A percentile compares a stretch with the other conserved stretches of the same genome.
Evolutionary conservation across 2,113 vertebrate genomes (phyloP).

Genomic region (Calidris pygmaea): DNA sequence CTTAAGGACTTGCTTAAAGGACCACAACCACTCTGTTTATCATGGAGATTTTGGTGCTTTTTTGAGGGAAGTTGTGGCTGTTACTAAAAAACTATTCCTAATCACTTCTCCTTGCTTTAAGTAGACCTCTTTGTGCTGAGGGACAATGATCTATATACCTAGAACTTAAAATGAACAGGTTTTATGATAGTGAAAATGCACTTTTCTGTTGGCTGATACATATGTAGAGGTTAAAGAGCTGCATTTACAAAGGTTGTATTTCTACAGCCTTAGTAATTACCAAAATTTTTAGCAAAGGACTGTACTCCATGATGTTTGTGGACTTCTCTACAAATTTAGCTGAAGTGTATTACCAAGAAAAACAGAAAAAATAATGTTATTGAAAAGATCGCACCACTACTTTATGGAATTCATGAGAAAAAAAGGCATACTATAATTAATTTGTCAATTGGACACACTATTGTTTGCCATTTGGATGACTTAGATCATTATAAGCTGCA

Average conservation of each 20-base stretch:
- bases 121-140: neutral
- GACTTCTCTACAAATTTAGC: neutral
- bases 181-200: neutral
- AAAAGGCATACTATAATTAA: neutral
- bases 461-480: neutral
- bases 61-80: neutral
- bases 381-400: neutral
- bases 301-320: neutral
- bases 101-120: neutral
- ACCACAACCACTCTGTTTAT: neutral
- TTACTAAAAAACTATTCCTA: neutral
- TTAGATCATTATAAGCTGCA: neutral
- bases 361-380: neutral
- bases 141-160: neutral
- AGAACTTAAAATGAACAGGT: neutral
- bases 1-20: neutral
- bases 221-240: neutral
- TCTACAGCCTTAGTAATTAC: neutral
- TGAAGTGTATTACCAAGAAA: neutral
- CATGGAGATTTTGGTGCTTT: neutral
- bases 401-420: neutral
- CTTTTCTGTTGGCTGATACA: neutral
- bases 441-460: accelerated
- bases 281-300: neutral
- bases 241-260: neutral